Evolutionary conservation across 2,797 vertebrate species (phyloP).

Genomic region (Poliocrania exsul): DNA sequence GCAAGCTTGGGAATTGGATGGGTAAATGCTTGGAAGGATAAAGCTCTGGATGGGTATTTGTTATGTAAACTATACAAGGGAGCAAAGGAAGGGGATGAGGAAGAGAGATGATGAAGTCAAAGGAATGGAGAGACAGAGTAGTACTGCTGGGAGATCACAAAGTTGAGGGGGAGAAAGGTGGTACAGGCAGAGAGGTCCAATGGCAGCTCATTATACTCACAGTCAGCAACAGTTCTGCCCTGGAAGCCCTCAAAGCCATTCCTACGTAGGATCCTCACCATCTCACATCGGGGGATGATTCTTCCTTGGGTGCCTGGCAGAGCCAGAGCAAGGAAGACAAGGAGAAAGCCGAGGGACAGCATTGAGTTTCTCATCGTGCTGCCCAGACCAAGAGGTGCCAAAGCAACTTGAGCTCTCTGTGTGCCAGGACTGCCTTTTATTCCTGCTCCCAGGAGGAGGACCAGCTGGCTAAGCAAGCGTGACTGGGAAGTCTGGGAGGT

Average conservation of each 20-base stretch:
- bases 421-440: constrained; percentile 1
- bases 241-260: not conserved
- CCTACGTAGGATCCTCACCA: not conserved
- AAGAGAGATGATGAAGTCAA: not conserved
- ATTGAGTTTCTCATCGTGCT: not conserved
- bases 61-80: not conserved
- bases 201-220: not conserved
- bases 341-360: not conserved
- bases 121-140: not conserved
- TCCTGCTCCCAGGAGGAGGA: not conserved
- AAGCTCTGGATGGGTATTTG: not conserved
- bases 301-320: not conserved
- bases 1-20: not conserved
- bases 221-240: constrained; percentile 8
- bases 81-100: not conserved
- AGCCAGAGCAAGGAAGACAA: not conserved
- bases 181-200: not conserved
- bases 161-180: not conserved
- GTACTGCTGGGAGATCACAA: not conserved
- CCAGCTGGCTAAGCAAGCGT: not conserved
- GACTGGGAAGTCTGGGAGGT: not conserved
- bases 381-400: not conserved
- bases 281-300: not conserved
- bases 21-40: not conserved
- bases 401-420: not conserved